These are phyloP conservation scores for Poecilobothrus nobilitatus DNA, from an alignment of 2,888 invertebrate genomes.

Conservation along the genomic window DNA sequence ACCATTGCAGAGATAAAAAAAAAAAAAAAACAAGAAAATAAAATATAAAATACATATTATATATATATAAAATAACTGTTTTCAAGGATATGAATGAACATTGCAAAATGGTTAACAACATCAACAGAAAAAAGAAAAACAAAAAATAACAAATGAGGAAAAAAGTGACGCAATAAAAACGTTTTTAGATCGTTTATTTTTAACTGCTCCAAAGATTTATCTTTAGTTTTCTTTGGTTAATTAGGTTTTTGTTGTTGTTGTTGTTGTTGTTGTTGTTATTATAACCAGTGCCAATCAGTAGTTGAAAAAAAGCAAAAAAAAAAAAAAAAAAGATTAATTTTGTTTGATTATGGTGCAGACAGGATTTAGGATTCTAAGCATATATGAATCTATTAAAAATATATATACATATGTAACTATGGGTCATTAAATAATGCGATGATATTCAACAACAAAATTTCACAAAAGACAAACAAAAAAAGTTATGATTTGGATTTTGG, in stretches of 20 bases:
- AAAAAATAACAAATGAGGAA: background rate
- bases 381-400: too few relatives aligned
- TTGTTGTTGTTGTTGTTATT: background rate
- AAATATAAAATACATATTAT: background rate
- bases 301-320: background rate
- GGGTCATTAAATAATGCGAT: background rate
- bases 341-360: background rate
- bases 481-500: background rate
- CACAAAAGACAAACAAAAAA: background rate
- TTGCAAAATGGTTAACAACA: too few relatives aligned
- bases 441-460: background rate
- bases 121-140: too few relatives aligned
- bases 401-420: background rate
- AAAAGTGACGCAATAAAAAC: background rate
- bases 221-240: slow-evolving; percentile 3
- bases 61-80: background rate
- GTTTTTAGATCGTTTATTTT: slow-evolving; percentile 6
- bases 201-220: slow-evolving; percentile 2
- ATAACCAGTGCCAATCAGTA: too few relatives aligned
- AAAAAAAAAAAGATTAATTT: background rate
- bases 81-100: too few relatives aligned
- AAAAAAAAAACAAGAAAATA: background rate
- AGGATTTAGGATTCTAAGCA: background rate
- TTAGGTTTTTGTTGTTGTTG: background rate
- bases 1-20: slow-evolving; percentile 5